phyloP scores from a whole-genome alignment of 2,888 invertebrate genomes.

The Rotaria magnacalcarata region DNA sequence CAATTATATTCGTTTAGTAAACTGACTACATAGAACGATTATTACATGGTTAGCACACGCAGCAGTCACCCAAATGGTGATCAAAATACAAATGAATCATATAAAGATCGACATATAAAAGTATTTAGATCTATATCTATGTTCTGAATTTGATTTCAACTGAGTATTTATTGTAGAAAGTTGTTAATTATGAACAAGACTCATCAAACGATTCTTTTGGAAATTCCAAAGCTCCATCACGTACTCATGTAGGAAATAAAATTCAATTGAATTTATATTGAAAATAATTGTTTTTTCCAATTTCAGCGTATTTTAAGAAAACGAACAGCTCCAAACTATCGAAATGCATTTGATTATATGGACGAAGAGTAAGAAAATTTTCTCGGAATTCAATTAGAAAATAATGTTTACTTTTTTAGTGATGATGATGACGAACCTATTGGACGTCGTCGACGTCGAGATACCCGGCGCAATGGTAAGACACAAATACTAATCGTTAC shows the following conservation, averaged over 20 bases:
- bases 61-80: constrained; percentile 24
- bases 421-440: neutral
- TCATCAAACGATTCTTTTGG: constrained; percentile 31
- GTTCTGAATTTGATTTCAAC: too few relatives aligned
- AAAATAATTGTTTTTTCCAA: neutral
- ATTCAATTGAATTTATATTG: neutral
- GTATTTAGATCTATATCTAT: neutral
- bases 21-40: neutral
- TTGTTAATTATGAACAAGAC: constrained; percentile 21
- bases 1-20: neutral
- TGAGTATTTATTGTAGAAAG: neutral
- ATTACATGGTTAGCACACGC: constrained; percentile 15
- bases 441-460: neutral
- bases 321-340: neutral
- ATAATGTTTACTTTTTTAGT: neutral
- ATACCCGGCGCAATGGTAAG: neutral
- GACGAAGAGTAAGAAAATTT: neutral
- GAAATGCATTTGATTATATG: neutral
- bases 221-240: constrained; percentile 26
- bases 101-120: constrained; percentile 27
- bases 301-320: constrained; percentile 21
- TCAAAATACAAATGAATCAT: neutral
- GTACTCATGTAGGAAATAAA: neutral
- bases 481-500: neutral
- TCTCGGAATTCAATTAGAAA: neutral